Conservation (phyloP, 2,888 invertebrate genomes). For the Polydrusus tereticollis region DNA sequence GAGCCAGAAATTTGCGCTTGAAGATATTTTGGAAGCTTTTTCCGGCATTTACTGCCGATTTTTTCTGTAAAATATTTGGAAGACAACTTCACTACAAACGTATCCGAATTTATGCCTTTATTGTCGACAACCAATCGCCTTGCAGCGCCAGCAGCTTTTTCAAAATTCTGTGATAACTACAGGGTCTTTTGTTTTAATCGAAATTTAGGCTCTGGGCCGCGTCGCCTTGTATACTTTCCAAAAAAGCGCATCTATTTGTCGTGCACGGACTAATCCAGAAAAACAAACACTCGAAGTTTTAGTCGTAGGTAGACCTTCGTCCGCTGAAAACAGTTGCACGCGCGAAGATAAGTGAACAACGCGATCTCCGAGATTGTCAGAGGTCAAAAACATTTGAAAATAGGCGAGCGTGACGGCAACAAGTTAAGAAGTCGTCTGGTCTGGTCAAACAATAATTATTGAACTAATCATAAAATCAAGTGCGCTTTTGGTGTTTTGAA, state of each 20-base stretch:
- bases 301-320: constrained; percentile 3
- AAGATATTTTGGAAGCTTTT: not conserved
- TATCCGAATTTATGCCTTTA: constrained; percentile 36
- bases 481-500: not conserved
- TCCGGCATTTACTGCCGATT: not conserved
- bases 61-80: not conserved
- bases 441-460: not conserved
- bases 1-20: not conserved
- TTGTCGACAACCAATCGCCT: constrained; percentile 12
- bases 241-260: too few relatives aligned
- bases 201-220: constrained; percentile 26
- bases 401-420: constrained; percentile 12
- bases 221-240: constrained; percentile 32
- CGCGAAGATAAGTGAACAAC: constrained; percentile 14
- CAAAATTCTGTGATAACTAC: constrained; percentile 49
- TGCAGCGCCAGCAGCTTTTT: constrained; percentile 15
- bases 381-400: constrained; percentile 35
- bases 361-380: constrained; percentile 11
- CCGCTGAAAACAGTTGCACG: not conserved
- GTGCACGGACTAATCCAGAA: too few relatives aligned
- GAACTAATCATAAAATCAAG: not conserved
- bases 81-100: constrained; percentile 23
- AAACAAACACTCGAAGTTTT: too few relatives aligned
- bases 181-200: constrained; percentile 43
- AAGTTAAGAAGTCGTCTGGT: not conserved